Evolutionary conservation across 2,888 invertebrate species (phyloP).

Genomic region (Dioctria linearis): DNA sequence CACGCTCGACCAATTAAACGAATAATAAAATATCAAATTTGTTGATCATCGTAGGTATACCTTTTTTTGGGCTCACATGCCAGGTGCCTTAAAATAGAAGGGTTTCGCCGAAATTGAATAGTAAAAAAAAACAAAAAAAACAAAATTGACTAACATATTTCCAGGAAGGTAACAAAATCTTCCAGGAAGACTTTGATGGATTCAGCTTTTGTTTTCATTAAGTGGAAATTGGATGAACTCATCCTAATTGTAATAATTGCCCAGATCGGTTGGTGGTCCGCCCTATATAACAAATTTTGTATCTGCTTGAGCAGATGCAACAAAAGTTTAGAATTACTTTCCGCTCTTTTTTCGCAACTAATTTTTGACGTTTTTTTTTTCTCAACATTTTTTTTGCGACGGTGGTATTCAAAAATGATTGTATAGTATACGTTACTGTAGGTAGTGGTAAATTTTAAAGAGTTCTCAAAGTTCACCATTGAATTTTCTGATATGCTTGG

Average conservation of each 20-base stretch:
- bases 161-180: slow-evolving; percentile 29
- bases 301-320: background rate
- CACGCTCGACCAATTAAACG: too few species aligned
- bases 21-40: too few species aligned
- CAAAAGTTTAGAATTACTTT: slow-evolving; percentile 6
- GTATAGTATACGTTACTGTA: too few species aligned
- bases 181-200: slow-evolving; percentile 6
- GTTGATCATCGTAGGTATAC: background rate
- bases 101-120: slow-evolving; percentile 5
- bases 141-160: background rate
- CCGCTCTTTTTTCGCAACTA: too few species aligned
- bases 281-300: background rate
- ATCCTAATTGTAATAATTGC: background rate
- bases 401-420: too few species aligned
- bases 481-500: too few species aligned
- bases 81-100: slow-evolving; percentile 22
- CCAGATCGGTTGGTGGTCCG: background rate
- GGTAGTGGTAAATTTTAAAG: too few species aligned
- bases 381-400: too few species aligned
- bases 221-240: background rate
- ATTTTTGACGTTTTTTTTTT: too few species aligned
- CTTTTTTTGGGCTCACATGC: background rate
- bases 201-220: background rate
- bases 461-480: too few species aligned
- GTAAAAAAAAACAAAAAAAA: background rate